phyloP scores from a whole-genome alignment of 2,113 vertebrate genomes.

The Pteruthius melanotis region DNA sequence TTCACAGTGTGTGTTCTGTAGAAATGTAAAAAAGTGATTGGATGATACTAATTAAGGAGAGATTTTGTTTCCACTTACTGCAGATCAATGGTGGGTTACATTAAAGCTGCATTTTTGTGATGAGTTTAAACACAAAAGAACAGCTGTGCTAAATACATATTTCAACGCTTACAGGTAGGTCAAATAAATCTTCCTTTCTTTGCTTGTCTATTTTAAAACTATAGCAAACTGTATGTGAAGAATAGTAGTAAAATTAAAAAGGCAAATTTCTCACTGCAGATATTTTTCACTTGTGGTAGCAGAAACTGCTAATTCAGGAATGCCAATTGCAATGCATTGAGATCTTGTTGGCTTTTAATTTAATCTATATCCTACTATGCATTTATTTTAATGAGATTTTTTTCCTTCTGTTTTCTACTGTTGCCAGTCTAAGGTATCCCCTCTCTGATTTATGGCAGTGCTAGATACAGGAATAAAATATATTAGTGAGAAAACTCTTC shows the following conservation, averaged over 20 bases:
- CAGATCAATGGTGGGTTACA: slow-evolving; percentile 81
- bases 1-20: slow-evolving; percentile 79
- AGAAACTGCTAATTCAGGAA: slow-evolving; percentile 27
- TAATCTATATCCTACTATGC: slow-evolving; percentile 2
- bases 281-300: slow-evolving; percentile 21
- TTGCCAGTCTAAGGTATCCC: slow-evolving; percentile 15
- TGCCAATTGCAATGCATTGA: neutral
- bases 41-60: slow-evolving; percentile 85
- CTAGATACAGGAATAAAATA: neutral
- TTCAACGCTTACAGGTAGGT: slow-evolving; percentile 78
- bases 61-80: slow-evolving; percentile 82
- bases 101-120: slow-evolving; percentile 74
- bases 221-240: slow-evolving; percentile 45
- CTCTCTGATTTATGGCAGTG: neutral
- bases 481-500: neutral
- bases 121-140: slow-evolving; percentile 78
- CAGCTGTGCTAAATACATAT: slow-evolving; percentile 81
- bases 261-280: slow-evolving; percentile 47
- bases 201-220: slow-evolving; percentile 32
- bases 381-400: slow-evolving; percentile 36
- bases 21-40: slow-evolving; percentile 80
- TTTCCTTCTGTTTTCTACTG: slow-evolving; percentile 23
- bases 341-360: slow-evolving; percentile 48
- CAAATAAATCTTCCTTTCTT: slow-evolving; percentile 64
- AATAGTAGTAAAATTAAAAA: slow-evolving; percentile 47